Evolutionary conservation across 2,797 vertebrate species (phyloP).

Genomic region (Eleutherodactylus coqui): DNA sequence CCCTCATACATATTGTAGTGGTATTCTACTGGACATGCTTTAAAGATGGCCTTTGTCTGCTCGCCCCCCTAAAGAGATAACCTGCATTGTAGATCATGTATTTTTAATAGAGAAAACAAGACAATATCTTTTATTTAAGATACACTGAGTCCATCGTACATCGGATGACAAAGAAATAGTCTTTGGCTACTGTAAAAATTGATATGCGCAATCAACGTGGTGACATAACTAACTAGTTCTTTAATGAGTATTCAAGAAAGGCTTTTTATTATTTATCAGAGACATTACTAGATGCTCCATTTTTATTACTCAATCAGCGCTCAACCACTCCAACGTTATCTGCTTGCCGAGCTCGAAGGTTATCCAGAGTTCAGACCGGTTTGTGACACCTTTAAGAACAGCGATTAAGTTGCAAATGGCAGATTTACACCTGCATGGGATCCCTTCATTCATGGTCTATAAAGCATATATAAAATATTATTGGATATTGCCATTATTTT

Average conservation of each 20-base stretch:
- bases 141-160: too few species aligned
- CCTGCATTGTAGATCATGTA: constrained; percentile 9
- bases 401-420: constrained; percentile 28
- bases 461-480: constrained; percentile 2
- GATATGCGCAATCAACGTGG: constrained; percentile 14
- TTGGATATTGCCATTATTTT: not conserved
- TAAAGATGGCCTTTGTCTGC: not conserved
- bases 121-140: constrained; percentile 30
- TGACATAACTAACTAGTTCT: constrained; percentile 36
- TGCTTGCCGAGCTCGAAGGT: constrained; percentile 23
- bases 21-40: not conserved
- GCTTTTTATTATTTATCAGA: constrained; percentile 44
- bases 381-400: constrained; percentile 46
- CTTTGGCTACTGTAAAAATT: constrained; percentile 17
- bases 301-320: constrained; percentile 43
- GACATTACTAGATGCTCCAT: constrained; percentile 38
- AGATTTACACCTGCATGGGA: constrained; percentile 42
- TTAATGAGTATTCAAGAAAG: constrained; percentile 26
- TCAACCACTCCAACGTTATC: constrained; percentile 27
- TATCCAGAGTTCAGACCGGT: constrained; percentile 45
- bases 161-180: not conserved
- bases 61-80: not conserved
- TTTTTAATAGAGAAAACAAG: constrained; percentile 28
- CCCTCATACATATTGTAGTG: not conserved
- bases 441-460: constrained; percentile 27